A percentile compares a stretch with the other conserved stretches of the same genome.
Evolutionary conservation across 1,140 invertebrate genomes (phyloP).

Genomic region (Papilio machaon): DNA sequence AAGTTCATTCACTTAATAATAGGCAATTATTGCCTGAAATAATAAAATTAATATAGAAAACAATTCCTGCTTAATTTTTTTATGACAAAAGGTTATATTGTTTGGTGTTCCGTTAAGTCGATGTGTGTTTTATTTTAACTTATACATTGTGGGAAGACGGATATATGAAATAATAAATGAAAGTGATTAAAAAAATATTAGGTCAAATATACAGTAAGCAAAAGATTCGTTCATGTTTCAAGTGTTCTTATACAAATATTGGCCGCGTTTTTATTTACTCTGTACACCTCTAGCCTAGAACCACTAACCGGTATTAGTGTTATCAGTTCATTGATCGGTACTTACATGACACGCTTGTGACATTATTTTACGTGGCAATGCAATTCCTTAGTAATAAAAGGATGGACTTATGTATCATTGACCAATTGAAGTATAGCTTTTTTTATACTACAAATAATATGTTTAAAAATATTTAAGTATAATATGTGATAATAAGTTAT

Average conservation of each 20-base stretch:
- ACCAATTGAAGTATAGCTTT: no score
- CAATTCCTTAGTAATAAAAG: not conserved
- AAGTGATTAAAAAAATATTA: slow-evolving; percentile 3
- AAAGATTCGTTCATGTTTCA: slow-evolving; percentile 13
- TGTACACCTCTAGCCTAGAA: slow-evolving; percentile 24
- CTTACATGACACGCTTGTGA: not conserved
- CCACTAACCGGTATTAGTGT: slow-evolving; percentile 45
- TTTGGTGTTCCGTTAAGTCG: no score
- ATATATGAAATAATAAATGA: not conserved
- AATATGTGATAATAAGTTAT: no score
- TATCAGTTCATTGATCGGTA: not conserved
- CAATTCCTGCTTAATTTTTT: no score
- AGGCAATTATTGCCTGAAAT: no score
- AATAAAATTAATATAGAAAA: no score
- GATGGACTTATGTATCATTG: not conserved
- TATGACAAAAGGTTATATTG: no score
- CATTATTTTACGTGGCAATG: not conserved
- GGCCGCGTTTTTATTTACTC: slow-evolving; percentile 4
- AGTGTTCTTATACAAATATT: slow-evolving; percentile 6
- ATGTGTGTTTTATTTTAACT: no score
- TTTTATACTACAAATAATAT: no score
- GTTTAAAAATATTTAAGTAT: no score
- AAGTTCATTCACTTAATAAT: no score
- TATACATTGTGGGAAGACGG: no score
- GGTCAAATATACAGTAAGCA: not conserved